Conservation (phyloP, 2,113 vertebrate genomes). For the Leucopsar rothschildi region DNA sequence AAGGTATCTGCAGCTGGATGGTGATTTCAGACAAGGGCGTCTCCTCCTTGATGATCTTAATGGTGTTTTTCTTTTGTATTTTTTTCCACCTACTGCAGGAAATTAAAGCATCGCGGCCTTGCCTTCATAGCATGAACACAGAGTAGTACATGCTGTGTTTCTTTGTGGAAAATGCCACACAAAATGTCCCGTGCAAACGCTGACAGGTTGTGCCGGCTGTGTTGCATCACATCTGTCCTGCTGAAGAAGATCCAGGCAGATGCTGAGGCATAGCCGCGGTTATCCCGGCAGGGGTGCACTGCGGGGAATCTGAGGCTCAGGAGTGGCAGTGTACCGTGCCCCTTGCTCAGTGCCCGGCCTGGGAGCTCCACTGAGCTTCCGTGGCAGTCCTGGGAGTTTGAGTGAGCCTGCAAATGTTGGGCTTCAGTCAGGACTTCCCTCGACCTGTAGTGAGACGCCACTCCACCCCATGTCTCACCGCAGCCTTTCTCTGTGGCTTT, state of each 20-base stretch:
- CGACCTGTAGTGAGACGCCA: neutral
- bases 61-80: neutral
- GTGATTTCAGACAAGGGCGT: neutral
- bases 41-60: neutral
- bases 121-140: neutral
- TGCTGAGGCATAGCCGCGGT: fast-evolving
- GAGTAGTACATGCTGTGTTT: neutral
- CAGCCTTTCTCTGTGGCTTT: neutral
- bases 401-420: neutral
- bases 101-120: neutral
- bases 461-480: neutral
- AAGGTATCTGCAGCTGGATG: neutral
- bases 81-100: neutral
- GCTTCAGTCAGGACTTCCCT: neutral
- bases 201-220: neutral
- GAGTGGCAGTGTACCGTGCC: neutral
- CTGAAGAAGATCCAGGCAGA: neutral
- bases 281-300: neutral
- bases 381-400: neutral
- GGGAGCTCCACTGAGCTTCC: neutral
- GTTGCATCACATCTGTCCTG: fast-evolving
- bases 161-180: neutral
- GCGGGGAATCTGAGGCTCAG: neutral
- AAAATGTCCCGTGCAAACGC: fast-evolving
- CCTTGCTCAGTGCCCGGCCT: fast-evolving